phyloP scores from a whole-genome alignment of 2,888 invertebrate species.

The Campaea margaritaria region DNA sequence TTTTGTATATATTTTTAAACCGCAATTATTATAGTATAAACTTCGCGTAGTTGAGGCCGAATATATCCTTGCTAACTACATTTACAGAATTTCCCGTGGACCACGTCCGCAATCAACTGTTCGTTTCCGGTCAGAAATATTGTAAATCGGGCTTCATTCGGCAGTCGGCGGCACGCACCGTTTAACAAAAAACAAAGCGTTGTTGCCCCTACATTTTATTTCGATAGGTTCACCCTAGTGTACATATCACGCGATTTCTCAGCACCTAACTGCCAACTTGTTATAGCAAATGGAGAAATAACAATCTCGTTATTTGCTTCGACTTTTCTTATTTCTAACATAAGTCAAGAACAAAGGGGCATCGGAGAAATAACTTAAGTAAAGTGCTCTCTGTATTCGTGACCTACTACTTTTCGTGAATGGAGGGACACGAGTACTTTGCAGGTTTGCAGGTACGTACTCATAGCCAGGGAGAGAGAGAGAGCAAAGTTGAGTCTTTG shows the following conservation, averaged over 20 bases:
- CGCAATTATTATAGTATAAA: too few relatives aligned
- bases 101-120: background rate
- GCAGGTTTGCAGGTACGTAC: background rate
- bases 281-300: slow-evolving; percentile 42
- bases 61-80: too few relatives aligned
- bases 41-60: too few relatives aligned
- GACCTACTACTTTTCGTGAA: slow-evolving; percentile 29
- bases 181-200: slow-evolving; percentile 1
- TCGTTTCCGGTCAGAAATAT: slow-evolving; percentile 11
- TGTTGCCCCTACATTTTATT: slow-evolving; percentile 23
- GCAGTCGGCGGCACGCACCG: background rate
- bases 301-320: slow-evolving; percentile 41
- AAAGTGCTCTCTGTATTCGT: slow-evolving; percentile 30
- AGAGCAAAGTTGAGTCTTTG: slow-evolving; percentile 15
- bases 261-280: slow-evolving; percentile 41
- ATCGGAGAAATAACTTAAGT: slow-evolving; percentile 37
- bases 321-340: slow-evolving; percentile 36
- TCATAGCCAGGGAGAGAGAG: slow-evolving; percentile 3
- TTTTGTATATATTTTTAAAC: too few relatives aligned
- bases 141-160: slow-evolving; percentile 4
- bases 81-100: too few relatives aligned
- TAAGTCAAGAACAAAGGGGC: slow-evolving; percentile 40
- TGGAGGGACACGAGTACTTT: slow-evolving; percentile 16
- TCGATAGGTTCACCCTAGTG: slow-evolving; percentile 28
- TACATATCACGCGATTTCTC: slow-evolving; percentile 35